Evolutionary conservation across 2,797 vertebrate species (phyloP).

Genomic region (Fundulus diaphanus): DNA sequence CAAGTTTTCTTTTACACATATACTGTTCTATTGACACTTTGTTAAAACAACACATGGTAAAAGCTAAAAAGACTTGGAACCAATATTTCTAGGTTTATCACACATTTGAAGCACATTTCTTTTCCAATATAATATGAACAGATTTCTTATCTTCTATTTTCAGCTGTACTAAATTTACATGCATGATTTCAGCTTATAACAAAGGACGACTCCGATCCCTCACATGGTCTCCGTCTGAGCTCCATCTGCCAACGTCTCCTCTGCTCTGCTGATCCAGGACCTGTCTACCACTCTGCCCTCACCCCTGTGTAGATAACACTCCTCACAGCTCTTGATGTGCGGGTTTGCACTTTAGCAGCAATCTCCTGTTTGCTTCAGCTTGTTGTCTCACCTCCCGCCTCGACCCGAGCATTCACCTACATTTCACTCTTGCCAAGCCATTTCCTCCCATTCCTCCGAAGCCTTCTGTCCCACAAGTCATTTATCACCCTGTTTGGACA

Average conservation of each 20-base stretch:
- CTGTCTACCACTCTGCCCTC: constrained; percentile 17
- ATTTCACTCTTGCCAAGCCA: constrained; percentile 56
- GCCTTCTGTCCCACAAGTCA: constrained; percentile 74
- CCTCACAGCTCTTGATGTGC: constrained; percentile 48
- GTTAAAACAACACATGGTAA: neutral
- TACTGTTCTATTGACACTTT: neutral
- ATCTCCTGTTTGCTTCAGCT: constrained; percentile 48
- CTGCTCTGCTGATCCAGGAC: constrained; percentile 16
- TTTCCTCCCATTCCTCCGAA: constrained; percentile 40
- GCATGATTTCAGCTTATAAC: neutral
- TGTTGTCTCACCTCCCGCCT: constrained; percentile 53
- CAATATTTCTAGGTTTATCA: neutral
- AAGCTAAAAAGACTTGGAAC: neutral
- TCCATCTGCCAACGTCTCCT: constrained; percentile 29
- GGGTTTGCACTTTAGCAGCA: constrained; percentile 56
- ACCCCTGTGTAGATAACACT: constrained; percentile 38
- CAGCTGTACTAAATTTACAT: neutral
- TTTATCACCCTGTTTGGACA: constrained; percentile 80
- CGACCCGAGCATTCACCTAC: constrained; percentile 63
- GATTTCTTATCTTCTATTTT: neutral
- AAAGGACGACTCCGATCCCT: constrained; percentile 4
- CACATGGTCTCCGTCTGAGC: constrained; percentile 26
- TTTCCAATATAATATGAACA: neutral
- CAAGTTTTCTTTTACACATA: neutral
- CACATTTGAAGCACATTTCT: neutral